phyloP scores from a whole-genome alignment of 1,140 invertebrate species.

The Trachymyrmex cornetzi region DNA sequence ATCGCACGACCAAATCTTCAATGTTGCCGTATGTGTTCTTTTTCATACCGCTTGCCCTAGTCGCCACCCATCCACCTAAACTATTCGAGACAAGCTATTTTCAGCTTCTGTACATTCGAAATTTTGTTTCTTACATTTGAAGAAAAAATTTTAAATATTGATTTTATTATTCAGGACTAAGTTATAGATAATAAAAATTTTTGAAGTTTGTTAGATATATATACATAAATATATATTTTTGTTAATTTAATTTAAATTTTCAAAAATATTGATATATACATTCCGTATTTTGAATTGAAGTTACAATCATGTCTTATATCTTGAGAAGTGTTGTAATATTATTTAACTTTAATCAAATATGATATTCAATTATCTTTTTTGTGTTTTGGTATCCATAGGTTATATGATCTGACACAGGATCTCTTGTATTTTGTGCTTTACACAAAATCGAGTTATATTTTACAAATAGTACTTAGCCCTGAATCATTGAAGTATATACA shows the following conservation, averaged over 20 bases:
- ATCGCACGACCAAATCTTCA: slow-evolving; percentile 96
- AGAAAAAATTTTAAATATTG: not conserved
- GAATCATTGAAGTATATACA: not conserved
- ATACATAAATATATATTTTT: not conserved
- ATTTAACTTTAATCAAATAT: not conserved
- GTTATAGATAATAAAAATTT: not conserved
- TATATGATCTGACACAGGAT: no score
- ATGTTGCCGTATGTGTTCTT: slow-evolving; percentile 99
- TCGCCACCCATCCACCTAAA: slow-evolving; percentile 99
- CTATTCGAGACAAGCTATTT: slow-evolving; percentile 85
- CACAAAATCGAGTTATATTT: not conserved
- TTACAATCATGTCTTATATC: not conserved
- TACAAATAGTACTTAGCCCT: not conserved
- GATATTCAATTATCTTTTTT: not conserved
- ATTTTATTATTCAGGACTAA: not conserved
- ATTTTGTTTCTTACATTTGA: not conserved
- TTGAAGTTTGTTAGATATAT: not conserved
- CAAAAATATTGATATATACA: not conserved
- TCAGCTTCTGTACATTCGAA: slow-evolving; percentile 13
- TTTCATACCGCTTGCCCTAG: slow-evolving; percentile 99
- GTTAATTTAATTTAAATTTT: not conserved
- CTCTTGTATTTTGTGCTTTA: not conserved
- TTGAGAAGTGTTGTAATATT: not conserved
- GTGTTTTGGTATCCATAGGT: no score
- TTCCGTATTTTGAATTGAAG: not conserved